Conservation (phyloP, 2,888 invertebrate species). For the Chouioia cunea region DNA sequence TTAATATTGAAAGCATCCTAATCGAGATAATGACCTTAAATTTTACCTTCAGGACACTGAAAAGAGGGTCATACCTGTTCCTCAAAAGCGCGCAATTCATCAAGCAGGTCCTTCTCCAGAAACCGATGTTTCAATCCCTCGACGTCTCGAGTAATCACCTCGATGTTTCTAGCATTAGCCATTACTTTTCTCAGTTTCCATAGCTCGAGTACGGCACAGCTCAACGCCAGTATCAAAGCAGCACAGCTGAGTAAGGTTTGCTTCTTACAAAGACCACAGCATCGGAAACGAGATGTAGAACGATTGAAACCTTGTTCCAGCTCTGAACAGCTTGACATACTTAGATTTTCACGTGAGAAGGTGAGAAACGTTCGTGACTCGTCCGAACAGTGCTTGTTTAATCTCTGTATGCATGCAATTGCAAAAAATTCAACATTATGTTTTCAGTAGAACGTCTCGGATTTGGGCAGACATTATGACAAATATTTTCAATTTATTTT, state of each 20-base stretch:
- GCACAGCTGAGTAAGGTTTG: conserved; percentile 55
- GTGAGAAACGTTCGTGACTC: conserved; percentile 61
- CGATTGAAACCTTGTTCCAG: conserved; percentile 60
- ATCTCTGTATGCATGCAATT: conserved; percentile 4
- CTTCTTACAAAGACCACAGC: conserved; percentile 38
- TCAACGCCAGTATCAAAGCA: conserved; percentile 55
- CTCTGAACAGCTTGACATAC: conserved; percentile 59
- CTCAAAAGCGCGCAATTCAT: conserved; percentile 63
- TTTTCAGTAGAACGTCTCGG: not conserved
- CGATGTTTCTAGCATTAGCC: conserved; percentile 58
- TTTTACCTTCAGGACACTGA: too few relatives aligned
- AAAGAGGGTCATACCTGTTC: conserved; percentile 59
- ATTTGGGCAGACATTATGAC: not conserved
- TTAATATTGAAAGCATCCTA: too few relatives aligned
- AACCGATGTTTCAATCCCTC: conserved; percentile 61
- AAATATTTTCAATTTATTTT: not conserved
- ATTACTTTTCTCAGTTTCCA: conserved; percentile 58
- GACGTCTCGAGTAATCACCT: conserved; percentile 59
- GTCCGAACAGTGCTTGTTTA: conserved; percentile 45
- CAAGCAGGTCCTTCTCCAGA: conserved; percentile 59
- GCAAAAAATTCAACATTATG: not conserved
- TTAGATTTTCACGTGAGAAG: conserved; percentile 63
- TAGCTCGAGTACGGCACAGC: conserved; percentile 59
- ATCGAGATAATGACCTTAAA: too few relatives aligned
- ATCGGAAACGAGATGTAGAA: not conserved